phyloP scores from a whole-genome alignment of 2,113 vertebrate species.

The Fregata magnificens region DNA sequence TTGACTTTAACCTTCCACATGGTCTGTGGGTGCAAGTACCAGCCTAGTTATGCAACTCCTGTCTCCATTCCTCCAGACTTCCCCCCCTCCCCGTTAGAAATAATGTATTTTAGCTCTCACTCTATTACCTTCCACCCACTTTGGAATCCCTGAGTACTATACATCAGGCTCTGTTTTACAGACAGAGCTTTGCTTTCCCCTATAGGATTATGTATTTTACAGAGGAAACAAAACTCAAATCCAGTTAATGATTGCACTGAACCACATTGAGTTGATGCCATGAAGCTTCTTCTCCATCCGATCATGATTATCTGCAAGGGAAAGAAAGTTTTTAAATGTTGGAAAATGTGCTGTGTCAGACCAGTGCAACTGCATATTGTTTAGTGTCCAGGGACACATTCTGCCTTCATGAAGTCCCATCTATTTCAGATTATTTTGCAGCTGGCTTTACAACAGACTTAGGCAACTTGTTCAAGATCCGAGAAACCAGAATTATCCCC shows the following conservation, averaged over 20 bases:
- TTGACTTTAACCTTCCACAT: background rate
- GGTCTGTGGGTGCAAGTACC: background rate
- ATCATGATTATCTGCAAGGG: background rate
- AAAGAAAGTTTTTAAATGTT: background rate
- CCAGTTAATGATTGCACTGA: background rate
- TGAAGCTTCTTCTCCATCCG: background rate
- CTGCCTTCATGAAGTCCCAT: background rate
- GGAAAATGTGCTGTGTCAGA: background rate
- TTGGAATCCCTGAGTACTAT: background rate
- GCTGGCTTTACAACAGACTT: background rate
- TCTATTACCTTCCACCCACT: constrained; percentile 19
- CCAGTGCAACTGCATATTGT: background rate
- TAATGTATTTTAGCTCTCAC: background rate
- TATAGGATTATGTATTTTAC: background rate
- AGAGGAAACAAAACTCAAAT: background rate
- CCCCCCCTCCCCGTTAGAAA: background rate
- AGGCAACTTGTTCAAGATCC: background rate
- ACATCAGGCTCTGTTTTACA: background rate
- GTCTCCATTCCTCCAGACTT: background rate
- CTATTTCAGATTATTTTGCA: background rate
- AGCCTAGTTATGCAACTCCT: background rate
- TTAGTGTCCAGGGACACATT: background rate
- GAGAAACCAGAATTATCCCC: background rate
- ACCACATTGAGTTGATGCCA: background rate
- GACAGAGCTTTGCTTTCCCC: background rate